Evolutionary conservation across 37 sponge, comb jelly and placozoan genomes (phyloP).

Genomic region (Spongilla lacustris): DNA sequence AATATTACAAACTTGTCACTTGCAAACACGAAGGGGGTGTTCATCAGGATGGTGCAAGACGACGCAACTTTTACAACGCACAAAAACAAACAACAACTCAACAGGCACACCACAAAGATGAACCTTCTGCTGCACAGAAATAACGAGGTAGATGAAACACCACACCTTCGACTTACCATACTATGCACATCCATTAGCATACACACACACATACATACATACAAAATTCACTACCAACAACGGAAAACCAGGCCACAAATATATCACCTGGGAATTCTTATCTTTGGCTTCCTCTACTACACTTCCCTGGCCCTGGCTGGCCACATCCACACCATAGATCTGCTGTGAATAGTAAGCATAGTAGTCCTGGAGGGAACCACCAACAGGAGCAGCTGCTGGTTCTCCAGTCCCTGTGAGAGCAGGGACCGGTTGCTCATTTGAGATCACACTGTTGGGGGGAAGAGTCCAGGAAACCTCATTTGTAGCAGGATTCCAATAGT

Average conservation of each 20-base stretch:
- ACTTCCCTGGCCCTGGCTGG: not conserved
- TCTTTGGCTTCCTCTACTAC: not conserved
- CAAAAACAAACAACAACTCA: no score
- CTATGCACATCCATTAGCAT: no score
- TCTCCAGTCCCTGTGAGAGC: not conserved
- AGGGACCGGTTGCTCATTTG: not conserved
- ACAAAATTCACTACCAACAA: no score
- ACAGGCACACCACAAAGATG: no score
- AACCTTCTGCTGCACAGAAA: no score
- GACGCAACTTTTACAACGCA: no score
- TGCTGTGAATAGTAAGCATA: conserved; percentile 22
- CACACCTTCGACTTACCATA: no score
- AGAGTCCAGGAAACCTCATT: conserved; percentile 62
- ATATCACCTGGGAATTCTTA: not conserved
- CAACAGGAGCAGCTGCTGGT: not conserved
- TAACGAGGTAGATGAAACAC: no score
- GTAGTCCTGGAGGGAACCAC: conserved; percentile 1
- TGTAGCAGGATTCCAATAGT: conserved; percentile 66
- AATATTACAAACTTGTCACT: no score
- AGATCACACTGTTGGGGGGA: conserved; percentile 40
- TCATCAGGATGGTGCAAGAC: no score
- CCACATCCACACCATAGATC: not conserved
- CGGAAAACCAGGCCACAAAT: not conserved
- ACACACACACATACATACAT: no score
- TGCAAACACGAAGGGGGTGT: no score